A percentile compares a stretch with the other conserved stretches of the same genome.
phyloP scores from a whole-genome alignment of 1,140 invertebrate species.

The Zaprionus nigranus region DNA sequence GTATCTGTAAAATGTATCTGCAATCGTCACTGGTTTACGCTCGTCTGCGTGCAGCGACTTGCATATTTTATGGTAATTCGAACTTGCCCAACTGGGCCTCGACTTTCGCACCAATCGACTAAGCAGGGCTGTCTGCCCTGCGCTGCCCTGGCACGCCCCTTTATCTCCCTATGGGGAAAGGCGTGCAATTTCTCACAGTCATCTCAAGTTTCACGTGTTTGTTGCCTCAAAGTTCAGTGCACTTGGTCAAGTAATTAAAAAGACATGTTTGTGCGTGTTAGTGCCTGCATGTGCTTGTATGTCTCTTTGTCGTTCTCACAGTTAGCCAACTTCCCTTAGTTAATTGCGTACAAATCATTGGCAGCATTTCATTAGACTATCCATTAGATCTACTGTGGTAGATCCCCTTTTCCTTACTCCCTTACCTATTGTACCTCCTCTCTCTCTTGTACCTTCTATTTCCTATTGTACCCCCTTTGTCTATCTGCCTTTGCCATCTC shows the following conservation, averaged over 20 bases:
- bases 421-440: not conserved
- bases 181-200: conserved; percentile 68
- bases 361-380: conserved; percentile 44
- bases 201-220: conserved; percentile 59
- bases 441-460: not conserved
- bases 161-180: not conserved
- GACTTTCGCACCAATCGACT: conserved; percentile 55
- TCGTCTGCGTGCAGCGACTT: conserved; percentile 58
- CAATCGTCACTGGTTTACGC: conserved; percentile 50
- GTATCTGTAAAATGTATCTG: conserved; percentile 56
- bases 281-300: conserved; percentile 3
- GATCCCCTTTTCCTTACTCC: not conserved
- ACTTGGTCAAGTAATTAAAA: conserved; percentile 64
- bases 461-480: not conserved
- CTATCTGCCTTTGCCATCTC: conserved; percentile 13
- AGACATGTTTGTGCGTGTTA: conserved; percentile 8
- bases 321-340: conserved; percentile 43
- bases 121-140: not conserved
- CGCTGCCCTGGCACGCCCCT: not conserved
- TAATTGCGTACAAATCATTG: conserved; percentile 46
- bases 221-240: conserved; percentile 67
- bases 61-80: conserved; percentile 77
- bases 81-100: conserved; percentile 55
- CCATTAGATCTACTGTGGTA: conserved; percentile 56
- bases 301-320: conserved; percentile 28